A percentile compares a stretch with the other conserved stretches of the same genome.
These are phyloP conservation scores for Porites cylindrica DNA, from an alignment of 92 coral and sea anemone genomes.

Conservation along the genomic window DNA sequence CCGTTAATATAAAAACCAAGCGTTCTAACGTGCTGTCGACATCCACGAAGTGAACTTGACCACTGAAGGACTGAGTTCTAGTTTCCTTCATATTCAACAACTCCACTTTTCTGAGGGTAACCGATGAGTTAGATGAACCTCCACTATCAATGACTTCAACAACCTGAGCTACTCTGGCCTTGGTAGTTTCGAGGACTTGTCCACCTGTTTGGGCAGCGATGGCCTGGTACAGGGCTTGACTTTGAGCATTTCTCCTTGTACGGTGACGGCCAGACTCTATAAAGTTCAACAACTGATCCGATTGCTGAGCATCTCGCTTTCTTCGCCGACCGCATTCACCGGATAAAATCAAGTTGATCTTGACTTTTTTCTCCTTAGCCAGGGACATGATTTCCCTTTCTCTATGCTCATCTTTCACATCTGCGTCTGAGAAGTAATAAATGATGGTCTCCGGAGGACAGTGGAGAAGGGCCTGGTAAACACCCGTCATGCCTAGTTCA, in stretches of 20 bases:
- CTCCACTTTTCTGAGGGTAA: slow-evolving; percentile 32
- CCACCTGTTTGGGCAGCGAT: slow-evolving; percentile 77
- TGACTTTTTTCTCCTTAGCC: slow-evolving; percentile 52
- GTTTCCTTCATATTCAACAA: slow-evolving; percentile 45
- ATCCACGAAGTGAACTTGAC: slow-evolving; percentile 18
- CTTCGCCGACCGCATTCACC: slow-evolving; percentile 52
- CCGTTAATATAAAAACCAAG: slow-evolving; percentile 44
- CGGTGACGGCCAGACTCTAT: slow-evolving; percentile 2
- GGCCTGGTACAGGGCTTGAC: slow-evolving; percentile 45
- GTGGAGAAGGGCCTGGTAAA: slow-evolving; percentile 66
- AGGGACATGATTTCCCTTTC: slow-evolving; percentile 47
- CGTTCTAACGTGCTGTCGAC: slow-evolving; percentile 48
- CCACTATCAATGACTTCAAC: slow-evolving; percentile 50
- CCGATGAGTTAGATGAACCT: slow-evolving; percentile 37
- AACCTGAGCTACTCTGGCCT: slow-evolving; percentile 32
- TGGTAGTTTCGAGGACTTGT: slow-evolving; percentile 59
- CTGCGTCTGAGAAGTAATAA: slow-evolving; percentile 68
- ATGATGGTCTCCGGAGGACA: slow-evolving; percentile 52
- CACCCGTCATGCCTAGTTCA: slow-evolving; percentile 72
- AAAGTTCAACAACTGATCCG: background rate
- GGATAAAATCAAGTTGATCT: slow-evolving; percentile 34
- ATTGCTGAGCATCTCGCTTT: background rate
- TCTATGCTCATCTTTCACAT: slow-evolving; percentile 49
- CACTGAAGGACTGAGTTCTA: slow-evolving; percentile 3
- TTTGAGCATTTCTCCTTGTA: slow-evolving; percentile 31